Percentiles rank a stretch among this genome's conserved stretches.
Evolutionary conservation across 2,113 vertebrate species (phyloP).

Genomic region (Phoenicopterus ruber): DNA sequence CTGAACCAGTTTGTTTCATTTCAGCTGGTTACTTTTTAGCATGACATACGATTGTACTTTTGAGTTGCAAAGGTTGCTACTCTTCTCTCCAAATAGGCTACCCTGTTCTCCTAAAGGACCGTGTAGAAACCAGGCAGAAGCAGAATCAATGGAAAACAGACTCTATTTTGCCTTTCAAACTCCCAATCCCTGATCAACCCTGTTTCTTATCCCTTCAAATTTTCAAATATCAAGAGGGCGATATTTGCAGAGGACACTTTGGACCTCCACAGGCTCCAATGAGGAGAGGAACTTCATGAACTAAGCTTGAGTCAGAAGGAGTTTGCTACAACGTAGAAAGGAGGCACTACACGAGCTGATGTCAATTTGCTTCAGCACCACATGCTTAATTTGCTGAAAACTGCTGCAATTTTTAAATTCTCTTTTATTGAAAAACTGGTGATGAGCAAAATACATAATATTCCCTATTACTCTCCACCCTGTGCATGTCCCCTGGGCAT

Average conservation of each 20-base stretch:
- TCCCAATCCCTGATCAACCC: background rate
- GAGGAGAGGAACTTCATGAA: background rate
- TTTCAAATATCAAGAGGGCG: background rate
- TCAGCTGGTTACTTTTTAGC: background rate
- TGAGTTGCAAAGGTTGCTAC: background rate
- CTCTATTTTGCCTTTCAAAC: background rate
- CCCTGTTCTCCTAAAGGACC: background rate
- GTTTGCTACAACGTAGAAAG: background rate
- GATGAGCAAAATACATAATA: conserved; percentile 38
- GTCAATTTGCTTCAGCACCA: background rate
- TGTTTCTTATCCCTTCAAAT: background rate
- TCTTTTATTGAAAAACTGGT: conserved; percentile 39
- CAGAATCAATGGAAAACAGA: background rate
- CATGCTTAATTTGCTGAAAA: background rate
- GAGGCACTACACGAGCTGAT: background rate
- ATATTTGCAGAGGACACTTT: background rate
- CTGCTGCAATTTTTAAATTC: background rate
- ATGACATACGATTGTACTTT: background rate
- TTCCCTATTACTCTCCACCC: conserved; percentile 8
- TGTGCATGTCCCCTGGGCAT: background rate
- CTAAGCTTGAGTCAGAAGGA: background rate
- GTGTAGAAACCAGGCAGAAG: background rate
- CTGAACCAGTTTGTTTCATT: background rate
- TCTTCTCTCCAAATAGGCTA: background rate
- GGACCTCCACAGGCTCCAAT: background rate